Base-by-base conservation (phyloP, 2,113 vertebrate genomes). In the Callionymus lyra region DNA sequence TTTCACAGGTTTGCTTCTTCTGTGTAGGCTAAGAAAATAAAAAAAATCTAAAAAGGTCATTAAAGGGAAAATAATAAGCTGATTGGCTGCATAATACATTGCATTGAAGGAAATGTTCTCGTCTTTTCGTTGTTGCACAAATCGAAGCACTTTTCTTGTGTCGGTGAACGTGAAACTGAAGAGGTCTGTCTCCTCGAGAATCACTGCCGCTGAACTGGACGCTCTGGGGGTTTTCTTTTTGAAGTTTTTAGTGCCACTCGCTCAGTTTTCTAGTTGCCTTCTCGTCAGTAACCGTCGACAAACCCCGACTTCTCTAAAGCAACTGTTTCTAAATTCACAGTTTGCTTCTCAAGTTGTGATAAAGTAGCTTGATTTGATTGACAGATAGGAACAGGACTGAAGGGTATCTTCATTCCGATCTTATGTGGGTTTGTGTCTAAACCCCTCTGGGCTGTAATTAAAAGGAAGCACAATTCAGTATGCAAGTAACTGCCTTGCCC, bases 81-180 rank as follows among this genome's bases (percentile, higher is more conserved):
- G n/a, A 8, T 5, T 27, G 21, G 21, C 21, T 27, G 21, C 21
- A 27, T 5, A 27, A 27, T 27, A 27, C 8, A 8, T 27, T 27
- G 4, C 21, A 27, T 27, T 27, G 21, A 27, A 27, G 21, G 21
- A 27, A 27, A 27, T 27, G 21, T 27, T 27, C 21, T 27, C 4
- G 12, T 19, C 13, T 41, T 51, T 54, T 58, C 37, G 53, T 59
- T 56, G 72, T 74, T 86, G 84, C 82, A 84, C 84, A 80, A 79
- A 69, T 59, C 56, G 49, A 80, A 85, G 84, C 81, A 84, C 84
- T 83, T 84, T 86, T 66, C 68, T 63, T 43, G 68, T 33, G 68
- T 74, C 62, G 54, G n/a, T 52, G 38, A 51, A 49, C 27, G n/a
- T 46, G 19, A 36, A 15, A 40, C 16, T 53, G 39, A 60, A 60